Evolutionary conservation across 2,113 vertebrate genomes (phyloP), one percentile per base, ranked within the genome.

Genomic region (Hippocampus zosterae): DNA sequence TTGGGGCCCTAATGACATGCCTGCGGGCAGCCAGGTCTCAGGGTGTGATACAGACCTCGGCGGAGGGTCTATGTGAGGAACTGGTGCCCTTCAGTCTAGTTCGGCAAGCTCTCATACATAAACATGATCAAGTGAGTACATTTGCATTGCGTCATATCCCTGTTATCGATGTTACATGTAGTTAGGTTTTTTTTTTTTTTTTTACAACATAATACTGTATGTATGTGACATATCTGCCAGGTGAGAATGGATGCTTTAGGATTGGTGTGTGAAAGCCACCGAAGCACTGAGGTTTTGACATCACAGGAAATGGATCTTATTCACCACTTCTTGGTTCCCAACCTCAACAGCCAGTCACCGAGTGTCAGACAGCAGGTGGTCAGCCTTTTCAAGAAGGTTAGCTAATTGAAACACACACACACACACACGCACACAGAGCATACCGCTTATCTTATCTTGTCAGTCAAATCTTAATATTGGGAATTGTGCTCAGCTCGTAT

Each of bases 201-300:
- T 55, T 4, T 2, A 7, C 11, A 42, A n/a, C 25, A 42, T 42
- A 11, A 11, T 10, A 21, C 44, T 42, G n/a, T 75, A 18, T 23
- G 6, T 61, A 27, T 56, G 13, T 66, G 12, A 70, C 2, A 12
- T 46, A 25, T 1, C 8, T 21, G n/a, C 33, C 80, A 96, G 96
- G 95, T 99, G 59, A 94, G 94, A 76, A 92, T 96, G 72, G 96
- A 98, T 70, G 94, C 96, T n/a, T 82, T 99, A 77, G 97, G 95
- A 3, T 92, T 98, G 66, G 88, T 99, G 48, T 98, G 95, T 72
- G 96, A 98, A 88, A 96, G 93, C 62, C 94, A 95, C 69, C 93
- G 96, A 68, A 96, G 94, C 85, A 98, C 96, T 0, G 96, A 98
- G 89, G 79, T 88, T 0, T 82, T 96, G 72, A 93, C 91, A 25